Evolutionary conservation across 2,113 vertebrate species (phyloP), one percentile per base, ranked within the genome.

Genomic region (Gasterosteus nipponicus): DNA sequence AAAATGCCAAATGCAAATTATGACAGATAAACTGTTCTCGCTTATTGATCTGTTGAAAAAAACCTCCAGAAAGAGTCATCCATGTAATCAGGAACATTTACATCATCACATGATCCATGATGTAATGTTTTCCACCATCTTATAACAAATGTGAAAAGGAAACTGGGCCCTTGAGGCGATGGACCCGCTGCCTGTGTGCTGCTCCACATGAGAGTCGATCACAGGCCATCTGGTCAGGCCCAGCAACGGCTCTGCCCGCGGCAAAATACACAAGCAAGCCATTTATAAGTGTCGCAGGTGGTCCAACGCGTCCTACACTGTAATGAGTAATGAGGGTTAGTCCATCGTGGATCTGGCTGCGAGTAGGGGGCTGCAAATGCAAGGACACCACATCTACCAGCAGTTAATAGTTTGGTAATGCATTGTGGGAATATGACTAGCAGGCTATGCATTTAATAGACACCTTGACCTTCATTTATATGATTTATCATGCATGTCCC

Each of bases 271-370:
- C 88, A 81, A 86, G 86, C 86, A 80, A 92, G 81, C 86, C 87
- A 89, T 92, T 93, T 92, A 83, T 92, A 92, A 82, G 83, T 89
- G 90, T 92, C 85, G 76, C 85, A 83, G 84, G 87, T 87, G 89
- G 82, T 90, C 91, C 87, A 85, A 75, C 3, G 26, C 14, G 86
- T 87, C 86, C 88, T 89, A 92, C 78, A 82, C 83, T 83, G 87
- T 88, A 90, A 88, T 90, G 88, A 91, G 85, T 89, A 92, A 90
- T 91, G 90, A 87, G 78, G 29, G 77, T 69, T 44, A n/a, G 76
- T 81, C 85, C 80, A 2, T 38, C 3, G 82, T 82, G 90, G 86
- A 79, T 86, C 86, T 41, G 86, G 83, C 87, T 89, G 89, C 80
- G 58, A 68, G 84, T 66, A 53, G 81, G 84, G 84, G 53, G 63